A percentile compares a stretch with the other conserved stretches of the same genome.
These are phyloP conservation scores for Strigamia crassipes DNA, from an alignment of 2,888 invertebrate species.

Conservation along the genomic window DNA sequence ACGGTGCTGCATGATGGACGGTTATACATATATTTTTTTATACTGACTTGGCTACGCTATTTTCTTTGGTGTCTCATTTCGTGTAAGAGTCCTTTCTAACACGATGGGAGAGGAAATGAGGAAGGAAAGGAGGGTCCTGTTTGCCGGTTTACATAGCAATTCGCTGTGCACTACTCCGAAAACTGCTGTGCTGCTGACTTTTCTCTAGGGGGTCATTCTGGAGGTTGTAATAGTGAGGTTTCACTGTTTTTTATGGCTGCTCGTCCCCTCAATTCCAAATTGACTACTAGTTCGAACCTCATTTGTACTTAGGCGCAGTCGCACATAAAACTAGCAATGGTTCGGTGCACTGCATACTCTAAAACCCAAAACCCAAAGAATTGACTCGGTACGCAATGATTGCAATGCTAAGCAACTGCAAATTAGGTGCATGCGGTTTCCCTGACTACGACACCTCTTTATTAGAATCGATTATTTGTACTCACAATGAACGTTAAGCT, in stretches of 20 bases:
- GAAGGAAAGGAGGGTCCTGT: conserved; percentile 20
- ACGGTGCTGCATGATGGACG: conserved; percentile 23
- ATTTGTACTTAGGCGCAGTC: conserved; percentile 39
- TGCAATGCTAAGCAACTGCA: conserved; percentile 40
- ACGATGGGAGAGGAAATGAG: conserved; percentile 17
- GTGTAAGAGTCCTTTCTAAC: conserved; percentile 32
- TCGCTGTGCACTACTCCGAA: conserved; percentile 32
- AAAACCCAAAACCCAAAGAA: conserved; percentile 19
- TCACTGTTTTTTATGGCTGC: conserved; percentile 35
- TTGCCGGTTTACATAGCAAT: conserved; percentile 42
- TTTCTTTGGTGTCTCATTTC: conserved; percentile 42
- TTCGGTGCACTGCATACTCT: conserved; percentile 38
- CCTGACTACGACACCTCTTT: conserved; percentile 43
- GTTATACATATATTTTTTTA: conserved; percentile 3
- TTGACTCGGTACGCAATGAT: conserved; percentile 33
- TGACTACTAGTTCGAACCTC: conserved; percentile 42
- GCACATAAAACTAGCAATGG: conserved; percentile 36
- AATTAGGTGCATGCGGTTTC: conserved; percentile 42
- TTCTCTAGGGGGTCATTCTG: conserved; percentile 37
- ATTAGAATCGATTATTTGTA: conserved; percentile 46
- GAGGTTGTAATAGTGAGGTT: conserved; percentile 40
- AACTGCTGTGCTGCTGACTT: conserved; percentile 38
- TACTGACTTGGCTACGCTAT: conserved; percentile 16
- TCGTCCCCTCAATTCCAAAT: conserved; percentile 40
- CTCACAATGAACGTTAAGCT: conserved; percentile 55